Base-by-base conservation (phyloP, 2,888 invertebrate genomes). In the Erpobdella octoculata region DNA sequence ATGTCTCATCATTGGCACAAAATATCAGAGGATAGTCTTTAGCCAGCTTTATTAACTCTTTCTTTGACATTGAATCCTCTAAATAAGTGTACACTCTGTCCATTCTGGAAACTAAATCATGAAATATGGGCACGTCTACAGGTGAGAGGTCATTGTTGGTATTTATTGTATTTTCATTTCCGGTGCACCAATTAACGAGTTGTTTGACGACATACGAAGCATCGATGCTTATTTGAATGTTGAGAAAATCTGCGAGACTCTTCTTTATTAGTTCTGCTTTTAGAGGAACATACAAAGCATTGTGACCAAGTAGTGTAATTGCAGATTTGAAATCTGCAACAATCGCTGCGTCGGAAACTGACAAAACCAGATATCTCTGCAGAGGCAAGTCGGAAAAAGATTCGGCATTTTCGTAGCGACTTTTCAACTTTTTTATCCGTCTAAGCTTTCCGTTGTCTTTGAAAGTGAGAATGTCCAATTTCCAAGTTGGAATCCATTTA, bases 11-110 rank as follows among this genome's bases (percentile, higher is more conserved):
- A 9, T 71, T 41, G 5, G 80, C 79, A 5, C 79, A 77, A 72
- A 81, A 82, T 33, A 80, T 78, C 31, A 80, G 77, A 1, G 81
- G 78, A 48, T 79, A 71, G 2, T 78, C 72, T 35, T 75, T 76
- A 25, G 80, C 76, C 58, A 82, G 72, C 46, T 79, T 77, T 41
- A 78, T 78, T 8, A 77, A 71, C 4, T 79, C 78, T 66, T 78
- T 78, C 9, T 74, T 74, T 8, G 74, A 73, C 36, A 81, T 74
- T 46, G 79, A 75, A 0, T 78, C 77, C 18, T 70, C 58, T 18
- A 82, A 75, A 73, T 78, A 79, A 0, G 35, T 46, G 73, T 82
- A 82, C 28, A 82, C 77, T 18, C 72, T 71, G 35, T 76, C 77
- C 66, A 81, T 78, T 73, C 81, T 81, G 0, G 68, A 36, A 48